phyloP scores from a whole-genome alignment of 2,797 vertebrate species.

The Aplochiton taeniatus region DNA sequence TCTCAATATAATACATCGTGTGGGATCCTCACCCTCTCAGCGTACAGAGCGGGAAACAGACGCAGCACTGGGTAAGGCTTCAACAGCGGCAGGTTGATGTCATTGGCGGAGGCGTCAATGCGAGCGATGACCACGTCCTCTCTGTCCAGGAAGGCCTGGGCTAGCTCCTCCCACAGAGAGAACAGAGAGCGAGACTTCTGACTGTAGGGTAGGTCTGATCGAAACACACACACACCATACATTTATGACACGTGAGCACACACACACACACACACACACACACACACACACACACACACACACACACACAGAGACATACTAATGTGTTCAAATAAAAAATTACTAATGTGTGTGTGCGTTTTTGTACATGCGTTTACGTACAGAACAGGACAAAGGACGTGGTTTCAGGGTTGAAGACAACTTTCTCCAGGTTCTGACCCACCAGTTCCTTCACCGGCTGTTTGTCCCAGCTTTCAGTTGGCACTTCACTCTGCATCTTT shows the following conservation, averaged over 20 bases:
- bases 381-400: conserved; percentile 90
- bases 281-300: conserved; percentile 1
- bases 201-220: conserved; percentile 86
- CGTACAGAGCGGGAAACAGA: conserved; percentile 81
- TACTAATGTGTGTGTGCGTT: neutral
- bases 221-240: conserved; percentile 3
- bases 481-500: conserved; percentile 82
- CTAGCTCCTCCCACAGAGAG: conserved; percentile 84
- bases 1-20: neutral
- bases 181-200: conserved; percentile 75
- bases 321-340: no score
- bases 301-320: conserved; percentile 2
- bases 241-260: neutral
- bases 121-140: conserved; percentile 80
- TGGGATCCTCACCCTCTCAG: conserved; percentile 70
- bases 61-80: conserved; percentile 79
- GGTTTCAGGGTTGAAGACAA: conserved; percentile 82
- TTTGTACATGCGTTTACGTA: conserved; percentile 68
- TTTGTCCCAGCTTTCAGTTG: conserved; percentile 85
- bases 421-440: conserved; percentile 85
- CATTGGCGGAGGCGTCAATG: conserved; percentile 86
- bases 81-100: conserved; percentile 72
- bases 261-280: conserved; percentile 5
- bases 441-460: conserved; percentile 86
- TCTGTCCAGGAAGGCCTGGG: conserved; percentile 69